A percentile compares a stretch with the other conserved stretches of the same genome.
Evolutionary conservation across 2,113 vertebrate genomes (phyloP).

Genomic region (Rattus norvegicus): GRCr8 NC_086022.1:116938501-116939000

Average conservation of each 20-base stretch:
- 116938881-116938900: background rate
- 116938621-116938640: background rate
- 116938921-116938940: background rate
- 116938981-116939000: background rate
- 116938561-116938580: background rate
- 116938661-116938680: background rate
- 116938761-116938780: background rate
- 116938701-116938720: background rate
- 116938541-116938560: background rate
- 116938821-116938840: background rate
- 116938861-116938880: background rate
- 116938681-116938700: background rate
- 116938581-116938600: background rate
- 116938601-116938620: background rate
- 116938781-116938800: background rate
- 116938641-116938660: background rate
- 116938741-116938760: background rate
- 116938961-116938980: background rate
- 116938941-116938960: background rate
- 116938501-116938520: background rate
- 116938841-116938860: conserved; percentile 39
- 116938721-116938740: background rate
- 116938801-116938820: background rate
- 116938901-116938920: background rate
- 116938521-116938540: background rate